These are phyloP conservation scores for Itoplectis maculator DNA, from an alignment of 2,888 invertebrate genomes.

Conservation along the genomic window DNA sequence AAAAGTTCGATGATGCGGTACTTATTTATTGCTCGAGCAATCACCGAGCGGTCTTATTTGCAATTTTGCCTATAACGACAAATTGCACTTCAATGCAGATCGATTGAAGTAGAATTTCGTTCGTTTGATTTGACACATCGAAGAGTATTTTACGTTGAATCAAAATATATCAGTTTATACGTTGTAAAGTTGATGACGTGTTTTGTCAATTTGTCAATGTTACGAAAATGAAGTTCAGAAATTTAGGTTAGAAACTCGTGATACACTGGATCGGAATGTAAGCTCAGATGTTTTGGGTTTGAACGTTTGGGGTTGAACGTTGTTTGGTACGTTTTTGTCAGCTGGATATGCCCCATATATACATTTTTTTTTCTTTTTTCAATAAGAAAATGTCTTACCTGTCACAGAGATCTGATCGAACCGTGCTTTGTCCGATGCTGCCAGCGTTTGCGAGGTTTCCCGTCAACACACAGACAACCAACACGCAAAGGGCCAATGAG, in stretches of 20 bases:
- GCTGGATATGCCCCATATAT: background rate
- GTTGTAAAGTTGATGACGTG: no score
- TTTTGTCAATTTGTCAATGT: no score
- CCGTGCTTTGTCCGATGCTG: conserved; percentile 1
- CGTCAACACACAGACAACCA: conserved; percentile 19
- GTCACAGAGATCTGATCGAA: conserved; percentile 50
- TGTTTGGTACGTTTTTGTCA: background rate
- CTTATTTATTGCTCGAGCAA: background rate
- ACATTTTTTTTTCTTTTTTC: background rate
- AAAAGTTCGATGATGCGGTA: background rate
- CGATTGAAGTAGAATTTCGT: no score
- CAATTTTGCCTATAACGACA: background rate
- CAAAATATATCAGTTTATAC: no score
- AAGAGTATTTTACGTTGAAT: no score
- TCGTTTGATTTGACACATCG: no score
- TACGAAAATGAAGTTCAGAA: no score
- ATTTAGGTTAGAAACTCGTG: background rate
- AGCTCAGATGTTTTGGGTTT: background rate
- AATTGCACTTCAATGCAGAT: no score
- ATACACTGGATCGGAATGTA: background rate
- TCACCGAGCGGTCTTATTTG: background rate
- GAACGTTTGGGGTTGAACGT: background rate
- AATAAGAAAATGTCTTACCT: conserved; percentile 41
- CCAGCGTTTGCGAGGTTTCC: conserved; percentile 24
- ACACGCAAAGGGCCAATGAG: background rate